These are phyloP conservation scores for Diabrotica virgifera DNA, from an alignment of 1,140 invertebrate genomes.

Conservation along the genomic window DNA sequence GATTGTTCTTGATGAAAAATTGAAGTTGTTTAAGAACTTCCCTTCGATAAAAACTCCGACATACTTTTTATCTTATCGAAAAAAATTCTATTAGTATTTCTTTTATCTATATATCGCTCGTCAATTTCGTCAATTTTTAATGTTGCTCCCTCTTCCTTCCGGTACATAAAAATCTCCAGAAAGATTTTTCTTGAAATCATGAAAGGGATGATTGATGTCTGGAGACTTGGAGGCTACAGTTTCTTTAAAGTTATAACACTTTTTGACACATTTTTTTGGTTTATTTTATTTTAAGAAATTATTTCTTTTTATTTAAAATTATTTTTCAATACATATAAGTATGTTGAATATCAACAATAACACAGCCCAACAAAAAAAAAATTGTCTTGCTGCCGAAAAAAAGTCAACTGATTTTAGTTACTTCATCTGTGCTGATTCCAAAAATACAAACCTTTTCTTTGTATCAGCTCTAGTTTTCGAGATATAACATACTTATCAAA, in stretches of 20 bases:
- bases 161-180: not conserved
- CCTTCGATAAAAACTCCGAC: not conserved
- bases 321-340: too few species aligned
- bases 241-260: not conserved
- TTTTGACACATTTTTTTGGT: too few species aligned
- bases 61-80: not conserved
- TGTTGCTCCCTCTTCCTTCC: not conserved
- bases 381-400: too few species aligned
- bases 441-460: too few species aligned
- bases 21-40: not conserved
- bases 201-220: not conserved
- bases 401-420: too few species aligned
- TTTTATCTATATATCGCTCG: not conserved
- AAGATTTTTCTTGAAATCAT: not conserved
- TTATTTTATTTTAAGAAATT: too few species aligned
- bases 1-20: not conserved
- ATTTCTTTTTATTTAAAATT: too few species aligned
- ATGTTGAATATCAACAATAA: too few species aligned
- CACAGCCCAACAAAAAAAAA: too few species aligned
- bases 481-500: too few species aligned
- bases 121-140: conserved; percentile 1
- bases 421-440: too few species aligned
- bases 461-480: too few species aligned
- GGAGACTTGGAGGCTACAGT: not conserved
- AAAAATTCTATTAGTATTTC: conserved; percentile 1